Evolutionary conservation across 2,888 invertebrate species (phyloP), one percentile per base, ranked within the genome.

Genomic region (Zeuzera pyrina): DNA sequence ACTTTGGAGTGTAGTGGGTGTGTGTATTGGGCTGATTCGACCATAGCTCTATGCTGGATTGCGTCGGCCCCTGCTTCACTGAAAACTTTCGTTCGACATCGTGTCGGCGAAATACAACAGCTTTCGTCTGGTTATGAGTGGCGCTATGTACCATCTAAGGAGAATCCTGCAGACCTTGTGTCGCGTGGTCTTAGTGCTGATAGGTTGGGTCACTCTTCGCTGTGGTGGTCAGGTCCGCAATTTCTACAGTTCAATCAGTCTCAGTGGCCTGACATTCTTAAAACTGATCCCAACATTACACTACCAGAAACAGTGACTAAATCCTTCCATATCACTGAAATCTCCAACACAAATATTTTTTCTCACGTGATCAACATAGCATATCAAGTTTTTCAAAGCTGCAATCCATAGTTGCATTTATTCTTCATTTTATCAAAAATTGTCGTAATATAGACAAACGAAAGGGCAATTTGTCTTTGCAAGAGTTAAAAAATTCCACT

Each of bases 51-150:
- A 7, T 16, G 35, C 12, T 40, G 36, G 39, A 22, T 41, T 7
- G 30, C 13, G 14, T 12, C 28, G 7, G 2, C 30, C 1, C 29
- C 27, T 3, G 30, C n/a, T 7, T 26, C 25, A 12, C 15, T 45
- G 3, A 41, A 49, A 32, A 30, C 38, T 1, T 49, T 45, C 32
- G 46, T 46, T 3, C 7, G 34, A 2, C 41, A 46, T 26, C 31
- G 48, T 10, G 40, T 46, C 1, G 15, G 11, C 5, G 39, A 40
- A 26, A 42, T 48, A 11, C 34, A 43, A 19, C 31, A 42, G 2
- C 12, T 39, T 2, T 31, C 35, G 3, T 5, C 4, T 5, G 30
- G 27, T 19, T 12, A 24, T 15, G 23, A 10, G 11, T 43, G 41
- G 43, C 22, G 30, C 11, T 36, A 39, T 22, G 39, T 42, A 5